Percentiles rank a stretch among this genome's conserved stretches.
These are phyloP conservation scores for Tetramorium simillimum DNA, from an alignment of 1,140 invertebrate species.

Conservation along the genomic window DNA sequence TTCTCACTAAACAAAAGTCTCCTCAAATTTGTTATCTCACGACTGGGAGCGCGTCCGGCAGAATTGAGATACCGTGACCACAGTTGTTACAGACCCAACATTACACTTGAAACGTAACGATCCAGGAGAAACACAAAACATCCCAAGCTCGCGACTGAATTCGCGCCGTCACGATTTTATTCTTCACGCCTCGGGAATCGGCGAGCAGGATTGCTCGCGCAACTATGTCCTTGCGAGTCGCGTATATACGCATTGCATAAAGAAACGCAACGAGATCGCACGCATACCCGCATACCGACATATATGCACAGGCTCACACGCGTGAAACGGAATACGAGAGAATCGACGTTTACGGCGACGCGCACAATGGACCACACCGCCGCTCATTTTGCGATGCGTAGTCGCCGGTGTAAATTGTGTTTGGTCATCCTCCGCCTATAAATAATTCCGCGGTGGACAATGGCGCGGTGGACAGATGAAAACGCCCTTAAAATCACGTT, in stretches of 20 bases:
- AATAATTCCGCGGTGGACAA: slow-evolving; percentile 77
- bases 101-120: slow-evolving; percentile 12
- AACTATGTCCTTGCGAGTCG: slow-evolving; percentile 7
- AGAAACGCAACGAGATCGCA: slow-evolving; percentile 8
- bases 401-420: slow-evolving; percentile 71
- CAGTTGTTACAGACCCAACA: slow-evolving; percentile 8
- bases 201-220: background rate
- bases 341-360: slow-evolving; percentile 30
- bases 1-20: background rate
- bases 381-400: slow-evolving; percentile 17
- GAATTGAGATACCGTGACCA: background rate
- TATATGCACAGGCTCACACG: too few species aligned
- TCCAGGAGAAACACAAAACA: background rate
- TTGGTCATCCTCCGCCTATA: slow-evolving; percentile 80
- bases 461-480: slow-evolving; percentile 74
- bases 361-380: slow-evolving; percentile 52
- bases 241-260: background rate
- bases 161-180: background rate
- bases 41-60: background rate
- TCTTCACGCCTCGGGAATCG: slow-evolving; percentile 8
- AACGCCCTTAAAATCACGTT: slow-evolving; percentile 68
- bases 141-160: background rate
- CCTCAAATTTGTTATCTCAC: background rate
- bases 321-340: background rate
- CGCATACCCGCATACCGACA: background rate